Evolutionary conservation across 2,888 invertebrate genomes (phyloP).

Genomic region (Melanargia galathea): DNA sequence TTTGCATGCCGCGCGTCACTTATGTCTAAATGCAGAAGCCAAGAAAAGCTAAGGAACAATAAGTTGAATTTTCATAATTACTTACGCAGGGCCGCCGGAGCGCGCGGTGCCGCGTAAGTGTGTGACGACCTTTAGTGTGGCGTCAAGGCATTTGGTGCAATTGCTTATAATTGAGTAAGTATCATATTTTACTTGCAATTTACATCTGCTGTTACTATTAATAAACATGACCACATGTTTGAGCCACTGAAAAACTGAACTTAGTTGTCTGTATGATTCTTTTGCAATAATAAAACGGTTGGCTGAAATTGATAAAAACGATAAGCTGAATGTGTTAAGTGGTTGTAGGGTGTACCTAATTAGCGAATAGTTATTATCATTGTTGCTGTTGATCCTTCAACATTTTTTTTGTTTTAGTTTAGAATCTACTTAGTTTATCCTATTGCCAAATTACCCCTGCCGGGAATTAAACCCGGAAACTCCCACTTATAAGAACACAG

Average conservation of each 20-base stretch:
- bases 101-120: not conserved
- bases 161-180: conserved; percentile 41
- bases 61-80: no score
- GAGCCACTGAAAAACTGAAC: conserved; percentile 9
- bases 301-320: not conserved
- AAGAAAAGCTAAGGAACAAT: no score
- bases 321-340: not conserved
- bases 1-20: no score
- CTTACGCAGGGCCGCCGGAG: not conserved
- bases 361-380: not conserved
- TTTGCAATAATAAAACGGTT: conserved; percentile 4
- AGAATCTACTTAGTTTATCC: no score
- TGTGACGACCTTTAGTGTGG: not conserved
- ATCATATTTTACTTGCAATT: conserved; percentile 32
- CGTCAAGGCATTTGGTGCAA: conserved; percentile 35
- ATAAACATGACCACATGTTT: conserved; percentile 32
- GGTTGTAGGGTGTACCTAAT: not conserved
- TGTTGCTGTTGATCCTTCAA: no score
- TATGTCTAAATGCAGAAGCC: no score
- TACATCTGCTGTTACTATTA: conserved; percentile 33
- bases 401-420: no score
- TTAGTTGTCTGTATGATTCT: not conserved
- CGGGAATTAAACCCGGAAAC: no score
- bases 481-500: no score
- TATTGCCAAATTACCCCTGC: no score